Evolutionary conservation across 2,888 invertebrate genomes (phyloP).

Genomic region (Pristionchus japonicus): DNA sequence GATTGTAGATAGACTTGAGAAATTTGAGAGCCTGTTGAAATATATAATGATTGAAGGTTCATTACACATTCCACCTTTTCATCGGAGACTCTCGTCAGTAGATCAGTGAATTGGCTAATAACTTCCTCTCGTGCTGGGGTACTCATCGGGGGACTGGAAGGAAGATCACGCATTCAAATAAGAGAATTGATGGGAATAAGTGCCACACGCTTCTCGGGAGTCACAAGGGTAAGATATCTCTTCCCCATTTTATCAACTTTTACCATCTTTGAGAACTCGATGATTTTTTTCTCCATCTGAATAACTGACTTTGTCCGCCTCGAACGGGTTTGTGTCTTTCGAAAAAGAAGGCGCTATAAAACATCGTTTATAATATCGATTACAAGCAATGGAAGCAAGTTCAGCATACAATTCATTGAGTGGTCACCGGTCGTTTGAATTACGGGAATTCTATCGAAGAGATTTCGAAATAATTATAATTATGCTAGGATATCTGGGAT

Average conservation of each 20-base stretch:
- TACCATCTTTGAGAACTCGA: not conserved
- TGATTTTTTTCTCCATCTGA: not conserved
- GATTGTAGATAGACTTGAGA: not conserved
- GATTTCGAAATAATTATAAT: not conserved
- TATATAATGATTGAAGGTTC: no score
- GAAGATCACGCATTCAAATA: not conserved
- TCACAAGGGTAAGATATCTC: not conserved
- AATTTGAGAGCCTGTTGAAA: not conserved
- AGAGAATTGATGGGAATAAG: not conserved
- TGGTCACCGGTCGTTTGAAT: constrained; percentile 9
- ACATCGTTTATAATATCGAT: not conserved
- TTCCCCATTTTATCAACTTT: no score
- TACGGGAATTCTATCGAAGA: constrained; percentile 27
- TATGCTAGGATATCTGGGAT: not conserved
- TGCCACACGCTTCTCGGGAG: not conserved
- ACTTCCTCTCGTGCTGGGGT: not conserved
- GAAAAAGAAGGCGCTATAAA: not conserved
- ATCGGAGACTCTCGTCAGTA: not conserved
- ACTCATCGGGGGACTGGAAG: not conserved
- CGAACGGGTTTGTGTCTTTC: not conserved
- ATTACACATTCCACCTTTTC: no score
- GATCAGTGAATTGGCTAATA: not conserved
- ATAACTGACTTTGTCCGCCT: not conserved
- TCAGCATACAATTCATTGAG: not conserved
- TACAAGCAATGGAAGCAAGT: not conserved